A percentile compares a stretch with the other conserved stretches of the same genome.
These are phyloP conservation scores for Mizuhopecten yessoensis DNA, from an alignment of 1,140 invertebrate genomes.

Conservation along the genomic window DNA sequence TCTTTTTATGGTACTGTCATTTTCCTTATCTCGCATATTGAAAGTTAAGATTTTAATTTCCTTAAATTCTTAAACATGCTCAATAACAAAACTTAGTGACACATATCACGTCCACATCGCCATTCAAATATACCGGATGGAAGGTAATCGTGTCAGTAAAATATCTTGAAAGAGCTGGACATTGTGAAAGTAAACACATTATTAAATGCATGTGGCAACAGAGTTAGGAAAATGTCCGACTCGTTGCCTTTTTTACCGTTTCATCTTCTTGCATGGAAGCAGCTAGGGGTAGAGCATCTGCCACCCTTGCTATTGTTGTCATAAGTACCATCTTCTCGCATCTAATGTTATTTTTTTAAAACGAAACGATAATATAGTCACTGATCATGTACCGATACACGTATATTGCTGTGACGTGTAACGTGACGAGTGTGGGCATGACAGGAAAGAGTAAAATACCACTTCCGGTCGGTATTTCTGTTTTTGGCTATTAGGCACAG, in stretches of 20 bases:
- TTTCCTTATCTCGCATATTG: neutral
- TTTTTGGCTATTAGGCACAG: neutral
- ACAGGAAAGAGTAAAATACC: neutral
- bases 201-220: neutral
- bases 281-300: conserved; percentile 96
- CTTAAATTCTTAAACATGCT: neutral
- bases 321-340: conserved; percentile 93
- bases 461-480: neutral
- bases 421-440: neutral
- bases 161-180: neutral
- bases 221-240: neutral
- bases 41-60: too few relatives aligned
- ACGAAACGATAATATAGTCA: neutral
- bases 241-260: conserved; percentile 89
- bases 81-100: neutral
- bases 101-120: neutral
- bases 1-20: too few relatives aligned
- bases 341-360: neutral
- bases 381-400: neutral
- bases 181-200: conserved; percentile 31
- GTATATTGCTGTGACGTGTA: conserved; percentile 42
- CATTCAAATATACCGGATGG: neutral
- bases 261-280: conserved; percentile 99
- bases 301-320: conserved; percentile 97
- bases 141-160: neutral